These are phyloP conservation scores for Sebastes schlegelii DNA, from an alignment of 2,113 vertebrate species.

Conservation along the genomic window DNA sequence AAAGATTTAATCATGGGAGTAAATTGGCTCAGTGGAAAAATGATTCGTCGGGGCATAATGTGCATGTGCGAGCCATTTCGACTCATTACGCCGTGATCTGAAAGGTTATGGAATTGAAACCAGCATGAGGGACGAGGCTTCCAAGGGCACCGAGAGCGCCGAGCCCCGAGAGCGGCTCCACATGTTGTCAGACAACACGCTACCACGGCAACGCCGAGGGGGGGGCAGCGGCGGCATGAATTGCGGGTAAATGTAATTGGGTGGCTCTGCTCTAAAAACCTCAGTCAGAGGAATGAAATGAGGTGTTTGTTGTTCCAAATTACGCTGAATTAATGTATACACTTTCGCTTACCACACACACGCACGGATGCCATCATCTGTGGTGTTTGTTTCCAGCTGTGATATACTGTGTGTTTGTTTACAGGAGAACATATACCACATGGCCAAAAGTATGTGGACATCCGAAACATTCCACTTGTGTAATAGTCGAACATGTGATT, in stretches of 20 bases:
- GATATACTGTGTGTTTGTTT: slow-evolving; percentile 11
- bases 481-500: background rate
- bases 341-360: slow-evolving; percentile 50
- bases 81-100: slow-evolving; percentile 80
- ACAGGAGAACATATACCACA: background rate
- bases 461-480: background rate
- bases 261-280: slow-evolving; percentile 66
- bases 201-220: slow-evolving; percentile 32
- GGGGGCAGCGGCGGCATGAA: background rate
- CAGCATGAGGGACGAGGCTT: slow-evolving; percentile 73
- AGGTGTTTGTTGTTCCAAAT: slow-evolving; percentile 77
- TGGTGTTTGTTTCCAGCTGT: slow-evolving; percentile 53
- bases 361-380: slow-evolving; percentile 6
- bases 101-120: slow-evolving; percentile 83
- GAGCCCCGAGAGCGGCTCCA: slow-evolving; percentile 64
- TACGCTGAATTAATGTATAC: slow-evolving; percentile 69
- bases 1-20: slow-evolving; percentile 74
- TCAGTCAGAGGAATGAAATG: slow-evolving; percentile 67
- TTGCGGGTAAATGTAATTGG: slow-evolving; percentile 70
- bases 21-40: slow-evolving; percentile 75
- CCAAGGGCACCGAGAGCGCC: slow-evolving; percentile 64
- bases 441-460: slow-evolving; percentile 6
- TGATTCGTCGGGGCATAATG: slow-evolving; percentile 73
- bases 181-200: slow-evolving; percentile 69
- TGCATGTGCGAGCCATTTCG: slow-evolving; percentile 83